Base-by-base conservation (phyloP, 1,140 invertebrate species). In the Ylistrum balloti region DNA sequence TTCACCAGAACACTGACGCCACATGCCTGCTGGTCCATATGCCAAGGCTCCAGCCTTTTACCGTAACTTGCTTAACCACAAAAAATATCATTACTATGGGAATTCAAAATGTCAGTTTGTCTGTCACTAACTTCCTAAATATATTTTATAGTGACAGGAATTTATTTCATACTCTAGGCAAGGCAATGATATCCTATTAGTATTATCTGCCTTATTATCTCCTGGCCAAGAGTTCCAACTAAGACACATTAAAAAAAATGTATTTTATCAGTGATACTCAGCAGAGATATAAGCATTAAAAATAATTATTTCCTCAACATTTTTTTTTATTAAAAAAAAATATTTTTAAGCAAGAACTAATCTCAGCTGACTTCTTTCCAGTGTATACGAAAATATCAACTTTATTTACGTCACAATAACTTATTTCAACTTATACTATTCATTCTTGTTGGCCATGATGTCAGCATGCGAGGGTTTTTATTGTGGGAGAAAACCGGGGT, bases 61-160 rank as follows among this genome's bases (percentile, higher is more conserved):
- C 56, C 22, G 56, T 28, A 74, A 74, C 56, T 74, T 28, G 56
- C 17, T 74, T 74, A 28, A 74, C 22, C 56, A 20, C 56, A 74
- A n/a, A 74, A 38, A 45, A 74, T 28, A 74, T 28, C 56, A 74
- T 28, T 74, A 28, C 56, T 74, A 28, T 74, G n/a, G 56, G 56
- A 28, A 74, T 74, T 74, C 56, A n/a, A 28, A 74, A 74, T 74
- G 56, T 74, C 56, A 74, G 22, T 74, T 74, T 74, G 56, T 74
- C 56, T 74, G n/a, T 74, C 56, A n/a, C 56, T 74, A 28, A n/a
- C 56, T 1, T 28, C 11, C 22, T n/a, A 28, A 28, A 74, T n/a
- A 74, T 17, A 74, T 28, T 74, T 74, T 74, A 74, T 74, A 74
- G 56, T 11, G 56, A n/a, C 56, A 11, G 1, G 5, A n/a, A 28